Evolutionary conservation across 2,113 vertebrate species (phyloP).

Genomic region (Empidonax traillii): DNA sequence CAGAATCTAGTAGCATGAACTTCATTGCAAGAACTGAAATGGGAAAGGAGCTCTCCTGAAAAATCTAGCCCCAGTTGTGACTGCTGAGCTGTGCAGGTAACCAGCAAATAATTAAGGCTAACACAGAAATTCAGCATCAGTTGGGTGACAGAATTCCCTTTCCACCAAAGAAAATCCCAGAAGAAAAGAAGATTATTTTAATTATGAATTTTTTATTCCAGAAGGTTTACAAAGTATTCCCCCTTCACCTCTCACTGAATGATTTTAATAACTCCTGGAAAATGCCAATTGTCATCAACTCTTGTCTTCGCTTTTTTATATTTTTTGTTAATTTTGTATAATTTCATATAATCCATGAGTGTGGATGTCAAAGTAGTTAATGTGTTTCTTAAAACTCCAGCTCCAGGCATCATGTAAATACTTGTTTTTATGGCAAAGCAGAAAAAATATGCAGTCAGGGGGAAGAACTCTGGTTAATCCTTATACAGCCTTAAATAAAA

Average conservation of each 20-base stretch:
- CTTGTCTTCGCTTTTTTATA: neutral
- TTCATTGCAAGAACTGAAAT: neutral
- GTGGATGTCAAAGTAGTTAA: neutral
- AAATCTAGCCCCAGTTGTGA: neutral
- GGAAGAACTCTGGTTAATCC: neutral
- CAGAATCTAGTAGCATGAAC: neutral
- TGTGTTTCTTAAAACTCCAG: neutral
- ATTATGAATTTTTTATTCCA: neutral
- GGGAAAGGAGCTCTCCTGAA: neutral
- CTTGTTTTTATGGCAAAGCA: neutral
- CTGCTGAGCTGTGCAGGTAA: neutral
- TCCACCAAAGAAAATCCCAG: conserved; percentile 2
- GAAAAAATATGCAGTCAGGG: neutral
- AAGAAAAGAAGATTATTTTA: conserved; percentile 10
- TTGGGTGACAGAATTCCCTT: conserved; percentile 40
- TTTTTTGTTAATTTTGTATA: neutral
- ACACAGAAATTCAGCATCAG: neutral
- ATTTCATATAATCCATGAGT: neutral
- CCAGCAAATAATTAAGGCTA: conserved; percentile 12
- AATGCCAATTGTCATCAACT: neutral
- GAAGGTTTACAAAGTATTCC: conserved; percentile 3
- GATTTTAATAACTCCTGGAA: neutral
- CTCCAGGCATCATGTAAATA: neutral
- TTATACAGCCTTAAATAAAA: neutral
- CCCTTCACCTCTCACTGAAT: neutral